These are phyloP conservation scores for Ophonus ardosiacus DNA, from an alignment of 2,888 invertebrate species.

Conservation along the genomic window DNA sequence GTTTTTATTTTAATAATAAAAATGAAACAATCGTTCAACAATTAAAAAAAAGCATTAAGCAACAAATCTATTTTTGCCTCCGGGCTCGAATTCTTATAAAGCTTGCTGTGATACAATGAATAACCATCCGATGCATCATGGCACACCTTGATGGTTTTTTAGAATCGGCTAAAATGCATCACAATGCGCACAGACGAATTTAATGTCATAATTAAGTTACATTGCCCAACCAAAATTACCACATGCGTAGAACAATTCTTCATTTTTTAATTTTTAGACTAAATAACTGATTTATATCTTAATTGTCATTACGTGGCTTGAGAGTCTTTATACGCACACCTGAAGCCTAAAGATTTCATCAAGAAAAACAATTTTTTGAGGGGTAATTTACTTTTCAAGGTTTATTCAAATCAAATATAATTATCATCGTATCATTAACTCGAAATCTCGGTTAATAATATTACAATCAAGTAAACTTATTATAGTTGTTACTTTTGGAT, in stretches of 20 bases:
- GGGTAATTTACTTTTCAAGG: constrained; percentile 7
- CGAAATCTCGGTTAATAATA: constrained; percentile 14
- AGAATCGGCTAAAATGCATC: constrained; percentile 60
- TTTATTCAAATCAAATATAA: constrained; percentile 34
- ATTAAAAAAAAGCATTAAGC: no score
- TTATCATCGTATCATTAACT: constrained; percentile 45
- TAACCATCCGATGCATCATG: constrained; percentile 44
- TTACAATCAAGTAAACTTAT: constrained; percentile 19
- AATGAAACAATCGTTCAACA: no score
- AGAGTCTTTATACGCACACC: constrained; percentile 28
- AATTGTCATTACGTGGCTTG: constrained; percentile 21
- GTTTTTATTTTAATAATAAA: no score
- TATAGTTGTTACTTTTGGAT: constrained; percentile 30
- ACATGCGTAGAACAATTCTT: constrained; percentile 39
- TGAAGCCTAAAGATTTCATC: constrained; percentile 50
- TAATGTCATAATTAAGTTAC: constrained; percentile 60
- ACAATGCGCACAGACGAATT: constrained; percentile 55
- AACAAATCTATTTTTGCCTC: no score
- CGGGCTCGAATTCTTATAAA: not conserved
- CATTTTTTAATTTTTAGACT: constrained; percentile 1
- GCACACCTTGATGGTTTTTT: constrained; percentile 62
- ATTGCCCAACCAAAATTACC: constrained; percentile 56
- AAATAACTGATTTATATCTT: constrained; percentile 42
- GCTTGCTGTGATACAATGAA: constrained; percentile 38
- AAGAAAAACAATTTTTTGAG: constrained; percentile 23